phyloP scores from a whole-genome alignment of 2,888 invertebrate genomes.

The Ormyrus pomaceus region DNA sequence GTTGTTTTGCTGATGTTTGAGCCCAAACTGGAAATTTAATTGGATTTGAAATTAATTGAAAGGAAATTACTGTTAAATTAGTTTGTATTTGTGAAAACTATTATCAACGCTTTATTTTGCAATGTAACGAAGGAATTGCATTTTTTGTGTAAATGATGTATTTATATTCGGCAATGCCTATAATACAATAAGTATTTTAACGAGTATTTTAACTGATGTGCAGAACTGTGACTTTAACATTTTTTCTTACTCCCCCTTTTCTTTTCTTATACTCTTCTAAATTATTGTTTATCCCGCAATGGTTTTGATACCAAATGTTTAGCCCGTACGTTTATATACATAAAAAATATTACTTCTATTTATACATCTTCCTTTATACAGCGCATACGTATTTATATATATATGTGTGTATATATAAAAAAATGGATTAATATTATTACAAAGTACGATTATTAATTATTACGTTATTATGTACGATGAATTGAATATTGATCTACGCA shows the following conservation, averaged over 20 bases:
- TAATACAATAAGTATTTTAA: slow-evolving; percentile 39
- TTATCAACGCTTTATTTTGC: no score
- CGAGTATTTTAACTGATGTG: slow-evolving; percentile 45
- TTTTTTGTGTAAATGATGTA: slow-evolving; percentile 14
- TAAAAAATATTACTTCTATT: slow-evolving; percentile 62
- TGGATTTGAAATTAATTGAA: no score
- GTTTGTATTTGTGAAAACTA: no score
- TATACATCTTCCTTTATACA: slow-evolving; percentile 68
- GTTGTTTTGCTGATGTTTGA: no score
- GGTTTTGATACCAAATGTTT: slow-evolving; percentile 72
- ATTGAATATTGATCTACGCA: slow-evolving; percentile 6
- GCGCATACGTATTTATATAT: slow-evolving; percentile 60
- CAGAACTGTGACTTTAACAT: slow-evolving; percentile 2
- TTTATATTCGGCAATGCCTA: slow-evolving; percentile 18
- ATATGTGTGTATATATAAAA: slow-evolving; percentile 59
- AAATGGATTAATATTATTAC: slow-evolving; percentile 49
- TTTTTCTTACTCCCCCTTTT: neutral
- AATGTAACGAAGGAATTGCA: no score
- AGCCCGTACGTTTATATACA: slow-evolving; percentile 65
- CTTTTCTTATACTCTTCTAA: slow-evolving; percentile 48
- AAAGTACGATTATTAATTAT: slow-evolving; percentile 25
- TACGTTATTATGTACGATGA: slow-evolving; percentile 10
- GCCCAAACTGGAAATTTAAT: no score
- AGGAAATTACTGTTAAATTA: no score
- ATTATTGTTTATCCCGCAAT: slow-evolving; percentile 61